A percentile compares a stretch with the other conserved stretches of the same genome.
Conservation (phyloP, 2,113 vertebrate genomes). For the Nycticorax nycticorax region DNA sequence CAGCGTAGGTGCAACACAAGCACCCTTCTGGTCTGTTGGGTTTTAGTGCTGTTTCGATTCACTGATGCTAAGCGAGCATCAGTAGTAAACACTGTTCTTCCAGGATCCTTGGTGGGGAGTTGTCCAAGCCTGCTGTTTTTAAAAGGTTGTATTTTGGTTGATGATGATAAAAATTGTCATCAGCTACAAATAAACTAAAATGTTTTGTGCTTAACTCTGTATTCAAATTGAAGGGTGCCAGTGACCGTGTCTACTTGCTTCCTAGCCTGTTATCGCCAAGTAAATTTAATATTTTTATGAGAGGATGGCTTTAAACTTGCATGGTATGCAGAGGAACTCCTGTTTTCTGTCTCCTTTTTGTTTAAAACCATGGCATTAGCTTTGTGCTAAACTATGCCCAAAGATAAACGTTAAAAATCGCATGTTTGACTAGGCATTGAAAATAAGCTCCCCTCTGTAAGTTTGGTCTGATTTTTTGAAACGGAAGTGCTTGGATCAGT, state of each 20-base stretch:
- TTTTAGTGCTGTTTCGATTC: background rate
- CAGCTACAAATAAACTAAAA: background rate
- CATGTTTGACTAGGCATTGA: background rate
- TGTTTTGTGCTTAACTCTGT: background rate
- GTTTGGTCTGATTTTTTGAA: background rate
- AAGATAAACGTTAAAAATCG: background rate
- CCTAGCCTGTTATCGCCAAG: background rate
- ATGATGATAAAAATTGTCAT: background rate
- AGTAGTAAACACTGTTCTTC: background rate
- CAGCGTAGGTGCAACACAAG: accelerated
- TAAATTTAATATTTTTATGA: background rate
- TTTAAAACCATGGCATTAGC: background rate
- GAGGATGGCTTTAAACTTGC: background rate
- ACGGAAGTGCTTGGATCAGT: background rate
- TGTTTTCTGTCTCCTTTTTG: background rate
- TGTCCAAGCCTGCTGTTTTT: background rate
- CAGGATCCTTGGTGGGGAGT: background rate
- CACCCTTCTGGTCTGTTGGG: background rate
- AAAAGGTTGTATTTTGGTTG: background rate
- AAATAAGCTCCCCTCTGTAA: background rate
- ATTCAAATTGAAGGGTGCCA: background rate
- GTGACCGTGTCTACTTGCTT: background rate
- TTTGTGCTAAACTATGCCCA: background rate
- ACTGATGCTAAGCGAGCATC: background rate
- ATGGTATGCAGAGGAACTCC: background rate